These are phyloP conservation scores for Lasioglossum baleicum DNA, from an alignment of 1,140 invertebrate genomes.

Conservation along the genomic window DNA sequence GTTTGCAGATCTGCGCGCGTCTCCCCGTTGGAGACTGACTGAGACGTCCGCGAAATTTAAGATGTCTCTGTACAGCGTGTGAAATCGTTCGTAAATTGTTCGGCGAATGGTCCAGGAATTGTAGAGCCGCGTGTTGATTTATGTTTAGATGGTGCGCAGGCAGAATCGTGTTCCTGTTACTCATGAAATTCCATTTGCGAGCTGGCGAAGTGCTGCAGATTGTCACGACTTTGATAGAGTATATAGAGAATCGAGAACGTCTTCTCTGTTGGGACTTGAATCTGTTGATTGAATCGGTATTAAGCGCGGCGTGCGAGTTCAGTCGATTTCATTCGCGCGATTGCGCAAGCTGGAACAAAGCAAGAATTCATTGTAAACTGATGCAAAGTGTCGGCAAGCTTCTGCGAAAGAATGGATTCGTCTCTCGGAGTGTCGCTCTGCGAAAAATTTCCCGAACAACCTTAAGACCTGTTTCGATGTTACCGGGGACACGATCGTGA, in stretches of 20 bases:
- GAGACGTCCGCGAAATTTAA: constrained; percentile 6
- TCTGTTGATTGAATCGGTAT: background rate
- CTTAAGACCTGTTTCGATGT: background rate
- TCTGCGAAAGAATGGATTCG: too few relatives aligned
- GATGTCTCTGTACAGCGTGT: background rate
- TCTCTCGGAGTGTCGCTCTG: too few relatives aligned
- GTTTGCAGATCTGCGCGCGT: background rate
- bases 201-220: background rate
- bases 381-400: background rate
- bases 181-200: constrained; percentile 7
- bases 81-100: constrained; percentile 1
- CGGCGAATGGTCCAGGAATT: background rate
- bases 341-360: background rate
- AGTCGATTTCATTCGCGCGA: background rate
- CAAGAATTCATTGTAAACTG: background rate
- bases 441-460: background rate
- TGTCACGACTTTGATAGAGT: background rate
- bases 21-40: background rate
- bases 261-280: background rate
- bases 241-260: background rate
- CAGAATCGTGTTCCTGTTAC: constrained; percentile 11
- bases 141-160: background rate
- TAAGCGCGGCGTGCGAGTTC: background rate
- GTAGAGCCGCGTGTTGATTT: background rate
- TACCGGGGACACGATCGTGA: background rate